Conservation (phyloP, 2,113 vertebrate genomes). For the Microcebus griseorufus region DNA sequence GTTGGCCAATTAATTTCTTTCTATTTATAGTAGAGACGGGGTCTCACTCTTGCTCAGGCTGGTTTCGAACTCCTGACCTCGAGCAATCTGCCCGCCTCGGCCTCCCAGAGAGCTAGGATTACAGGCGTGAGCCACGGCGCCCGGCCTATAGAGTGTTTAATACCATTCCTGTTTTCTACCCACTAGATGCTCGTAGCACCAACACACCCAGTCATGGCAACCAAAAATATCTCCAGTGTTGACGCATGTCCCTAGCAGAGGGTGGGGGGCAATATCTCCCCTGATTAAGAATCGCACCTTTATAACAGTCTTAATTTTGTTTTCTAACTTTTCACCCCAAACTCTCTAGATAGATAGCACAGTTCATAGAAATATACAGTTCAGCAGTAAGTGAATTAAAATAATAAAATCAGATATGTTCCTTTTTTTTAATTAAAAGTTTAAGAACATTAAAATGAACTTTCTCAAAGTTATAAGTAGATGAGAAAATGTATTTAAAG, state of each 20-base stretch:
- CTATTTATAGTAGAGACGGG: too few species aligned
- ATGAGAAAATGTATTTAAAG: constrained; percentile 9
- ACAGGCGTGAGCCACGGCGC: too few species aligned
- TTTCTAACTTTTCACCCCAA: not conserved
- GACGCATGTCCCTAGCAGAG: too few species aligned
- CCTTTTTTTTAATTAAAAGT: constrained; percentile 59
- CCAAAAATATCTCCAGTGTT: not conserved
- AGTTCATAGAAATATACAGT: not conserved
- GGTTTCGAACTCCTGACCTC: too few species aligned
- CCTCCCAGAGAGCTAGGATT: too few species aligned
- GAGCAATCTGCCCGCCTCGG: too few species aligned
- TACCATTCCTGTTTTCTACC: not conserved
- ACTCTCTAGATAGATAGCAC: not conserved
- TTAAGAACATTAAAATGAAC: constrained; percentile 32
- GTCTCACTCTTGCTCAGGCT: too few species aligned
- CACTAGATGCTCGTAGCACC: not conserved
- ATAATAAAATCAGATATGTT: constrained; percentile 7
- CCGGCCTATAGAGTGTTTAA: not conserved
- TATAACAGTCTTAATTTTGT: not conserved
- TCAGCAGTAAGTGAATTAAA: constrained; percentile 14
- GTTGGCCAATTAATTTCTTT: too few species aligned
- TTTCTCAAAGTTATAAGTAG: not conserved
- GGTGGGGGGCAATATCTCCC: too few species aligned
- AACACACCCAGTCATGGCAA: not conserved
- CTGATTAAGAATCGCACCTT: not conserved